A percentile compares a stretch with the other conserved stretches of the same genome.
phyloP scores from a whole-genome alignment of 2,888 invertebrate genomes.

The Agrenia bidenticulata region DNA sequence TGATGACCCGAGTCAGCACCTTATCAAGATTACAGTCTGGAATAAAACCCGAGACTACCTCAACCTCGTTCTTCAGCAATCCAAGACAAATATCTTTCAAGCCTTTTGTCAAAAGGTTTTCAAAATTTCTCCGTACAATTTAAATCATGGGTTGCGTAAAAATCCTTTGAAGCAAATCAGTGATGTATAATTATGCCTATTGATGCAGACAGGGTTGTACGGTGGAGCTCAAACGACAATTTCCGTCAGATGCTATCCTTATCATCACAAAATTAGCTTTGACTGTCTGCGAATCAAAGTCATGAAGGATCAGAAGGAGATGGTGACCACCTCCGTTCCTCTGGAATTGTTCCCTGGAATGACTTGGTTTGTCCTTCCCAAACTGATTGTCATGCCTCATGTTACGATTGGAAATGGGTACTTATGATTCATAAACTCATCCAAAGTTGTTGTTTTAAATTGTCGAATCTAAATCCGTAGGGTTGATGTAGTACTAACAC shows the following conservation, averaged over 20 bases:
- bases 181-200: not conserved
- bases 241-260: not conserved
- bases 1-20: not conserved
- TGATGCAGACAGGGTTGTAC: not conserved
- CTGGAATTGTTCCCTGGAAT: slow-evolving; percentile 2
- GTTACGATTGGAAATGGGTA: not conserved
- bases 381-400: not conserved
- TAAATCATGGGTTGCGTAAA: too few species aligned
- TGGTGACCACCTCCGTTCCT: not conserved
- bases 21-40: not conserved
- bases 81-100: not conserved
- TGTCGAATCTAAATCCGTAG: too few species aligned
- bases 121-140: too few species aligned
- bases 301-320: not conserved
- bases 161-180: not conserved
- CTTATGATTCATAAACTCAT: too few species aligned
- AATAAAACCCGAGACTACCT: not conserved
- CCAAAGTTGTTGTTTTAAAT: too few species aligned
- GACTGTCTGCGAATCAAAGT: slow-evolving; percentile 3
- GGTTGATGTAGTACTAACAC: not conserved
- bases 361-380: not conserved
- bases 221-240: not conserved
- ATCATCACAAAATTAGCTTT: not conserved
- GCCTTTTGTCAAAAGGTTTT: not conserved
- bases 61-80: not conserved